Conservation (phyloP, 2,888 invertebrate genomes). For the Autographa gamma region DNA sequence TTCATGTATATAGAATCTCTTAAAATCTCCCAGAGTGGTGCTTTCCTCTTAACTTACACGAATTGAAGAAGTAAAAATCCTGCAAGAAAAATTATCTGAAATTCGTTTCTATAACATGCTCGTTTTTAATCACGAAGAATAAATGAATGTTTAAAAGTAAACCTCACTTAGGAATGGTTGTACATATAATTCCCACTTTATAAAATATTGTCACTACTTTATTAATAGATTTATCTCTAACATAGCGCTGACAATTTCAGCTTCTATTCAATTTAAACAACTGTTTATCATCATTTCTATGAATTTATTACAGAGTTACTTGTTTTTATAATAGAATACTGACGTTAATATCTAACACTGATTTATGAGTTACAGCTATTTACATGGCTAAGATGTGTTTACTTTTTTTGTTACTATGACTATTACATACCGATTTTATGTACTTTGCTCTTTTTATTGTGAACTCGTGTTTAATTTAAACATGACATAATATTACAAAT, state of each 20-base stretch:
- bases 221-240: slow-evolving; percentile 23
- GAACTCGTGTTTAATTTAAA: background rate
- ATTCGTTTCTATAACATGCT: too few species aligned
- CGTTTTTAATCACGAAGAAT: too few species aligned
- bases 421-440: slow-evolving; percentile 28
- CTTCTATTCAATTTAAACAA: slow-evolving; percentile 35
- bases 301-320: slow-evolving; percentile 28
- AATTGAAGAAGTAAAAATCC: too few species aligned
- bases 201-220: slow-evolving; percentile 5
- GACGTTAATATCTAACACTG: slow-evolving; percentile 34
- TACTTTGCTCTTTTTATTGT: slow-evolving; percentile 15
- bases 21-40: too few species aligned
- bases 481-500: slow-evolving; percentile 1
- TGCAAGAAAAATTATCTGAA: too few species aligned
- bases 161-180: too few species aligned
- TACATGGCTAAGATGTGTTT: slow-evolving; percentile 38
- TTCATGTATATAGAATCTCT: too few species aligned
- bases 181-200: too few species aligned
- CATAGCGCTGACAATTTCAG: slow-evolving; percentile 30
- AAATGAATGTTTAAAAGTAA: too few species aligned
- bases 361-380: slow-evolving; percentile 42
- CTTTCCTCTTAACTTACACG: too few species aligned
- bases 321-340: slow-evolving; percentile 34
- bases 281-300: slow-evolving; percentile 26
- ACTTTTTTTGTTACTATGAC: slow-evolving; percentile 38